Conservation (phyloP, 1,140 invertebrate genomes). For the Tenebrio molitor region DNA sequence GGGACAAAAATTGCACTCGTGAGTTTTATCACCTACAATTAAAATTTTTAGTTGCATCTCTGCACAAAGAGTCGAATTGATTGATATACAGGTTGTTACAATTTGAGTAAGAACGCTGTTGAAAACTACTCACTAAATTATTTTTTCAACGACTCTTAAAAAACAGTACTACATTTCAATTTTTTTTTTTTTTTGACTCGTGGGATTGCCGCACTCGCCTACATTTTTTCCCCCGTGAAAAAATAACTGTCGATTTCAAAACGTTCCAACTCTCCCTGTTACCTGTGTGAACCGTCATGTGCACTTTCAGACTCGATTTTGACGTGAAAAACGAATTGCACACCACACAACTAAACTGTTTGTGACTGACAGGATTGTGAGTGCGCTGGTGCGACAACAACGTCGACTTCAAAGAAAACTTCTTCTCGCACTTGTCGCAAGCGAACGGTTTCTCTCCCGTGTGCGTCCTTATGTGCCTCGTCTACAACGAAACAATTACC, state of each 20-base stretch:
- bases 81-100: too few species aligned
- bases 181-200: too few species aligned
- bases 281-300: conserved; percentile 70
- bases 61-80: too few species aligned
- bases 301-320: conserved; percentile 77
- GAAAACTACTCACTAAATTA: too few species aligned
- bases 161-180: too few species aligned
- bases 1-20: conserved; percentile 76
- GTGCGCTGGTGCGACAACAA: conserved; percentile 73
- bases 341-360: conserved; percentile 72
- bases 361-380: conserved; percentile 69
- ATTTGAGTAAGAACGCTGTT: too few species aligned
- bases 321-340: conserved; percentile 74
- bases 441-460: conserved; percentile 78
- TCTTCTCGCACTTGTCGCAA: conserved; percentile 75
- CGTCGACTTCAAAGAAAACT: conserved; percentile 79
- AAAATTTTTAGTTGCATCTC: too few species aligned
- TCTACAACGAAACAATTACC: conserved; percentile 50
- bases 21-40: conserved; percentile 74
- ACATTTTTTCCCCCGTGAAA: too few species aligned
- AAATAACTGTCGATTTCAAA: too few species aligned
- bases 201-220: too few species aligned
- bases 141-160: too few species aligned
- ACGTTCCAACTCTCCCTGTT: too few species aligned
- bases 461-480: conserved; percentile 70